Evolutionary conservation across 1,140 invertebrate species (phyloP), one percentile per base, ranked within the genome.

Genomic region (Drosophila ficusphila): DNA sequence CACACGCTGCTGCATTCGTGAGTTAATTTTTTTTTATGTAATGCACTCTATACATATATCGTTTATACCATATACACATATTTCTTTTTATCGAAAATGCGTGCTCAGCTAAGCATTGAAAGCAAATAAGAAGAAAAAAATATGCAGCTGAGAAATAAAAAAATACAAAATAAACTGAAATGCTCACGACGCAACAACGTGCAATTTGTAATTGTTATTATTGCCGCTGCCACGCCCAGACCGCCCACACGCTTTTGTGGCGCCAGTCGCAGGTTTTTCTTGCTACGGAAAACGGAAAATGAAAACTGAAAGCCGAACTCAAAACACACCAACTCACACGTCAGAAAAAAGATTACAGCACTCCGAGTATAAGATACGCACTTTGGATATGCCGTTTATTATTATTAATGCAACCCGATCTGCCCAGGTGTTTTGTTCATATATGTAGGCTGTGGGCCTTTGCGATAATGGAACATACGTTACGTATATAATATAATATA

Each of bases 31-130:
- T 67, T 51, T 69, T 69, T 69, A 71, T 71, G 65, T 71, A 71
- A 71, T 25, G 29, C 6, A 46, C 36, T 7, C 44, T 58, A 47
- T 46, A 27, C 29, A 33, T 70, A 25, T 48, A 39, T 58, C 42
- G 16, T 12, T 57, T 46, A 18, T 34, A 57, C 57, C 36, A 57
- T 41, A 42, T 64, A 12, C 6, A 58, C 12, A 31, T 34, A 11
- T 46, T 36, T 47, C 70, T 57, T 58, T 42, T 71, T 71, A 71
- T 71, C 68, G 67, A 71, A 71, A 71, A 71, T 71, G 68, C 68
- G 68, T 71, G 68, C 65, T 71, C 68, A 71, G 67, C 68, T 71
- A 58, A 70, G 62, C 62, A 67, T 51, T 67, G 36, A 65, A 67
- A 51, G 54, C 11, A 39, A 39, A 25, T 11, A 39, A 53, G 16